A percentile compares a stretch with the other conserved stretches of the same genome.
These are phyloP conservation scores for Scartelaos histophorus DNA, from an alignment of 2,113 vertebrate genomes.

Conservation along the genomic window DNA sequence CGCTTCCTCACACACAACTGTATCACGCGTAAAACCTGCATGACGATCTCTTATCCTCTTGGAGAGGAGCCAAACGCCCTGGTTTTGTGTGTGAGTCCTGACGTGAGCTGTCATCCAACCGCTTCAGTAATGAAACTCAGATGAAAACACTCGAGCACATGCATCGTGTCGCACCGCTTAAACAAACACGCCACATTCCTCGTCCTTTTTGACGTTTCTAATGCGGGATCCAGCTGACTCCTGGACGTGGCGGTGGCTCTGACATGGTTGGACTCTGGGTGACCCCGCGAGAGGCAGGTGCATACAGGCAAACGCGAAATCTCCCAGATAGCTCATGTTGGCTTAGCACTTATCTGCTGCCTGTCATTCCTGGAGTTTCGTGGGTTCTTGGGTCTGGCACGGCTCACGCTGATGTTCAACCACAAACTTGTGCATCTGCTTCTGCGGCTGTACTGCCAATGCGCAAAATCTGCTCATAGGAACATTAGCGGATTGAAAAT, in stretches of 20 bases:
- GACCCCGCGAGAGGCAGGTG: conserved; percentile 20
- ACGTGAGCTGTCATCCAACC: conserved; percentile 40
- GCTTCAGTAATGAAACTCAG: conserved; percentile 39
- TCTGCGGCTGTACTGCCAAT: conserved; percentile 2
- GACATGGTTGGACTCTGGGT: conserved; percentile 21
- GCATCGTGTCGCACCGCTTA: conserved; percentile 6
- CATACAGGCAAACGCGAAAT: conserved; percentile 25
- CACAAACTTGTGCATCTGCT: conserved; percentile 1
- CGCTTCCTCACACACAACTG: background rate
- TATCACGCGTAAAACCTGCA: background rate
- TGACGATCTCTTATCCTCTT: conserved; percentile 48
- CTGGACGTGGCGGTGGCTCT: background rate
- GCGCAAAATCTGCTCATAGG: background rate
- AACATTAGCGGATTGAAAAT: too few relatives aligned
- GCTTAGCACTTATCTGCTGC: conserved; percentile 44
- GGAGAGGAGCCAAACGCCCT: conserved; percentile 58
- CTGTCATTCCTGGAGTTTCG: conserved; percentile 48
- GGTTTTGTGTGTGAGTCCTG: conserved; percentile 40
- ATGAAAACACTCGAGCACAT: conserved; percentile 25
- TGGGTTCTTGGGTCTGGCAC: conserved; percentile 32
- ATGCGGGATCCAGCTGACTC: background rate
- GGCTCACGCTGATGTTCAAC: conserved; percentile 22
- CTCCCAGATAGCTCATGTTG: conserved; percentile 29
- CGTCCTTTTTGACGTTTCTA: conserved; percentile 11
- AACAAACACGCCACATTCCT: conserved; percentile 1